These are phyloP conservation scores for Cygnus buccinator DNA, from an alignment of 2,113 vertebrate species.

Conservation along the genomic window DNA sequence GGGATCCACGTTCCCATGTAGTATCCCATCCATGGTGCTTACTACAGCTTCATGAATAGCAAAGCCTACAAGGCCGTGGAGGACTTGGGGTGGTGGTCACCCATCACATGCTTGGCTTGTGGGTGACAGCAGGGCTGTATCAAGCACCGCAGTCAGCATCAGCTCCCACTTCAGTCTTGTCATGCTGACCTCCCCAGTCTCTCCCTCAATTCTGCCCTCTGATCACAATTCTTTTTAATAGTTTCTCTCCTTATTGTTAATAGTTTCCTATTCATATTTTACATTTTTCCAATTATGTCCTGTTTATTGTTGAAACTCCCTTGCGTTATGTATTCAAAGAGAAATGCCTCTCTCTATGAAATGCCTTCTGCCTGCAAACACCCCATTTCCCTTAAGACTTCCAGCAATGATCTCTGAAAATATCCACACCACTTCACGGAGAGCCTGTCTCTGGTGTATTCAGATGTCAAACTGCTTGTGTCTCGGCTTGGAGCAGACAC, in stretches of 20 bases:
- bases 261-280: neutral
- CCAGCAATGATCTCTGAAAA: conserved; percentile 71
- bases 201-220: neutral
- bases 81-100: neutral
- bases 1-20: neutral
- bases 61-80: neutral
- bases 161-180: neutral
- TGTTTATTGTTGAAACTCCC: conserved; percentile 17
- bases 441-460: conserved; percentile 66
- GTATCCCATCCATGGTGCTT: neutral
- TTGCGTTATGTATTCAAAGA: conserved; percentile 47
- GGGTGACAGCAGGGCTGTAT: neutral
- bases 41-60: neutral
- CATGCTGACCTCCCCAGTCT: neutral
- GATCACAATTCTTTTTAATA: neutral
- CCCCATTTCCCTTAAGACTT: conserved; percentile 53
- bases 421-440: conserved; percentile 67
- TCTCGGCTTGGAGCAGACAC: conserved; percentile 56
- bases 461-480: conserved; percentile 70
- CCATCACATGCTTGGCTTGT: neutral
- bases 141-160: neutral
- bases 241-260: neutral
- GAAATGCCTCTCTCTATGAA: conserved; percentile 29
- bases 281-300: neutral
- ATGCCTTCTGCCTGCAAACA: conserved; percentile 49